A percentile compares a stretch with the other conserved stretches of the same genome.
phyloP scores from a whole-genome alignment of 2,888 invertebrate species.

The Caenorhabditis sinica region DNA sequence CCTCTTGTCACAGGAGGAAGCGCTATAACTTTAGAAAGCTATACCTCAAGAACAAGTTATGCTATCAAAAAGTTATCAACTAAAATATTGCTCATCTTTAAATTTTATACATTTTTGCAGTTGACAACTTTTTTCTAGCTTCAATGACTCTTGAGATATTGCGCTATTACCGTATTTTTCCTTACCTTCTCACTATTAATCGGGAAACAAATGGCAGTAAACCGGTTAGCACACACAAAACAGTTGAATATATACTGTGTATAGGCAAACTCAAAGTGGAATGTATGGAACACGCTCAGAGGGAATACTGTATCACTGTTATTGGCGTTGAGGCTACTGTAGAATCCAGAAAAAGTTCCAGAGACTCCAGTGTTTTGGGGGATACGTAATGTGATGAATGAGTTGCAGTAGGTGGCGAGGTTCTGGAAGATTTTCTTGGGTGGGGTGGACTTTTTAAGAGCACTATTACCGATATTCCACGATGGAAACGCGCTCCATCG shows the following conservation, averaged over 20 bases:
- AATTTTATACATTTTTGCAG: no score
- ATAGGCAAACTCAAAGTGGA: constrained; percentile 46
- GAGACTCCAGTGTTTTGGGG: constrained; percentile 24
- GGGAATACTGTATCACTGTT: constrained; percentile 13
- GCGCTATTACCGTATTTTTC: no score
- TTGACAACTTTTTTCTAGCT: no score
- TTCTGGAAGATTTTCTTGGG: constrained; percentile 27
- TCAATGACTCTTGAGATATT: no score
- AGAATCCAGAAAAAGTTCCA: constrained; percentile 19
- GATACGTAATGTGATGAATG: constrained; percentile 34
- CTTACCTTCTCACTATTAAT: constrained; percentile 29
- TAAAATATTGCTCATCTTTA: no score
- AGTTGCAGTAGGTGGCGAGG: constrained; percentile 30
- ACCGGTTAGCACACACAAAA: constrained; percentile 27
- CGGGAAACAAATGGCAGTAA: constrained; percentile 31
- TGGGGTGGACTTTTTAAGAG: no score
- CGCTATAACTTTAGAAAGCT: no score
- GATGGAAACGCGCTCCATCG: no score
- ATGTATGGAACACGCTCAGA: constrained; percentile 17
- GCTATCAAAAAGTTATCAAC: no score
- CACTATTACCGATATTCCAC: no score
- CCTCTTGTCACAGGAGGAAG: no score
- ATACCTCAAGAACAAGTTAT: no score
- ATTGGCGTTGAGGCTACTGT: constrained; percentile 4
- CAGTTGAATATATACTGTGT: constrained; percentile 44